Conservation (phyloP, 2,113 vertebrate genomes). For the Perca schrenkii region DNA sequence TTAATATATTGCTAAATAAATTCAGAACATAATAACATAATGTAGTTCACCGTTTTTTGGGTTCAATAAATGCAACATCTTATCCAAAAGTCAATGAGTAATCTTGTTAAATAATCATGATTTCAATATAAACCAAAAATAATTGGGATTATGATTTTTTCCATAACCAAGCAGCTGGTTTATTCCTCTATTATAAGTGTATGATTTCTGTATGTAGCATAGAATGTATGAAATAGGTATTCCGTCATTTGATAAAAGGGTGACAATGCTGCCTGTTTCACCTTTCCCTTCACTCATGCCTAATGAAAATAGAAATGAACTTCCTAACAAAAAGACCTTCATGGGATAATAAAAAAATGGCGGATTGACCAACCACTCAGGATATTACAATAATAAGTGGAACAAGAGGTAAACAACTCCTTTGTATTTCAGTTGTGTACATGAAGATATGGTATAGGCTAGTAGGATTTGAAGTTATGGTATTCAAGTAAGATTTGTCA, state of each 20-base stretch:
- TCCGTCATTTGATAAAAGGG: not conserved
- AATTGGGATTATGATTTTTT: too few species aligned
- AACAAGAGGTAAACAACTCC: not conserved
- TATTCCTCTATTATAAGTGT: not conserved
- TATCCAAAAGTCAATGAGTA: too few species aligned
- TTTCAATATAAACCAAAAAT: too few species aligned
- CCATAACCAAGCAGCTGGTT: too few species aligned
- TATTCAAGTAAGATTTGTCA: not conserved
- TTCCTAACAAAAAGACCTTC: constrained; percentile 10
- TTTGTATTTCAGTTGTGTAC: not conserved
- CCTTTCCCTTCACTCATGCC: not conserved
- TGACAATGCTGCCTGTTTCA: constrained; percentile 1
- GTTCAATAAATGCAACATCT: too few species aligned
- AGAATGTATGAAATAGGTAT: not conserved
- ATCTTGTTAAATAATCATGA: too few species aligned
- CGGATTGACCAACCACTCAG: not conserved
- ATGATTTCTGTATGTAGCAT: not conserved
- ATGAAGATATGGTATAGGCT: not conserved
- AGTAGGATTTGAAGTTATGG: not conserved
- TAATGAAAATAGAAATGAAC: constrained; percentile 33
- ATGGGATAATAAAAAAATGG: not conserved
- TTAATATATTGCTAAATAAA: too few species aligned
- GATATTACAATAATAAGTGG: not conserved
- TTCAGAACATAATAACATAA: too few species aligned
- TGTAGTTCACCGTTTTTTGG: too few species aligned